Evolutionary conservation across 2,113 vertebrate species (phyloP).

Genomic region (Sula dactylatra): DNA sequence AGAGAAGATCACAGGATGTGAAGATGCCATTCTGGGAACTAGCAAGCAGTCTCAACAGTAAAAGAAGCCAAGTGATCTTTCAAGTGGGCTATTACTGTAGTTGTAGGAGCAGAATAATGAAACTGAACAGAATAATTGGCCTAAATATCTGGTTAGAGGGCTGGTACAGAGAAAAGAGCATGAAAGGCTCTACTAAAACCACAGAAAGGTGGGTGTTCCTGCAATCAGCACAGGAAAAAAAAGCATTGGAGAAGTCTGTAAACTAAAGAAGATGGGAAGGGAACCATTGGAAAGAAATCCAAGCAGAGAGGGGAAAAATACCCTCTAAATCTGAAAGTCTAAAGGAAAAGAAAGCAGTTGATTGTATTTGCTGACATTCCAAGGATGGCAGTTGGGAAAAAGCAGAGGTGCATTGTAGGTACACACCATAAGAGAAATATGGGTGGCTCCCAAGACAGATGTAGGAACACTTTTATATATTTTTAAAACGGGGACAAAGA

Average conservation of each 20-base stretch:
- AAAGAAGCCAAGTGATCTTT: conserved; percentile 57
- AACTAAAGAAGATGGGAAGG: conserved; percentile 8
- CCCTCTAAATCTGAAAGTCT: conserved; percentile 6
- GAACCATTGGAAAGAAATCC: conserved; percentile 8
- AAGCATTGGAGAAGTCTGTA: conserved; percentile 36
- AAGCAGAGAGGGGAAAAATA: not conserved
- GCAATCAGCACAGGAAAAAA: conserved; percentile 40
- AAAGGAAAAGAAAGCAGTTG: conserved; percentile 10
- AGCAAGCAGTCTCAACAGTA: conserved; percentile 55
- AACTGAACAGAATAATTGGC: conserved; percentile 62
- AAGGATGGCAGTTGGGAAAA: not conserved
- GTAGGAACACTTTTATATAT: not conserved
- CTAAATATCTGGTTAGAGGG: conserved; percentile 56
- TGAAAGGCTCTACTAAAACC: conserved; percentile 33
- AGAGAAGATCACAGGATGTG: conserved; percentile 19
- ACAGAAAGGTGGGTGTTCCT: conserved; percentile 62
- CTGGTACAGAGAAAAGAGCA: conserved; percentile 43
- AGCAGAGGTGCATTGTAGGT: not conserved
- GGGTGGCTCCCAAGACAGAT: not conserved
- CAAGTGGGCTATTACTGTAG: conserved; percentile 49
- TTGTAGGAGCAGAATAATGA: conserved; percentile 63
- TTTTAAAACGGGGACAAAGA: not conserved
- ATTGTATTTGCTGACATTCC: conserved; percentile 36
- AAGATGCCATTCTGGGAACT: conserved; percentile 40
- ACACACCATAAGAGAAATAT: not conserved